Evolutionary conservation across 2,113 vertebrate genomes (phyloP), one percentile per base, ranked within the genome.

Genomic region (Tachysurus vachellii): DNA sequence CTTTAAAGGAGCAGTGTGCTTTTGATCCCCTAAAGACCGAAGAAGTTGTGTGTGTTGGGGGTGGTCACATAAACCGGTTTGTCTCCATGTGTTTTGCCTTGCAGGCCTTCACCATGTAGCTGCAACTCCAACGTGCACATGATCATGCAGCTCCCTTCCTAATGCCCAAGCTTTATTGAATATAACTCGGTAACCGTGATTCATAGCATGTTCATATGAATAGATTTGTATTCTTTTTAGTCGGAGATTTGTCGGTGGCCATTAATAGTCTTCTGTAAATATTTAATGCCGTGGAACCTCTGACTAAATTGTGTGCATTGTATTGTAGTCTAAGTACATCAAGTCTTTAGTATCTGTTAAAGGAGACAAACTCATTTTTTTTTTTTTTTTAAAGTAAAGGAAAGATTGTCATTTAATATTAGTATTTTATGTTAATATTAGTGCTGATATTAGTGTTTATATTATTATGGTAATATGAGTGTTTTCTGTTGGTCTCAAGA

Each of bases 21-120:
- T 19, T 36, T 61, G n/a, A 12, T 21, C n/a, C 16, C 19, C 28
- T 61, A 21, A 11, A 42, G 19, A 21, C 23, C 53, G 0, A 36
- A 59, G 79, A 56, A 21, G 23, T 28, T 81, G 54, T 26, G 53
- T 73, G 19, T 23, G 70, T 73, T 13, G 21, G 11, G 3, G 47
- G 47, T 47, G 44, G 21, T 28, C 75, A 47, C 36, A 62, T n/a
- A 82, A 82, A 82, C 80, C 80, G 59, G 80, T 82, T 82, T 61
- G 42, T 82, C 80, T 82, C 56, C 10, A 64, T 62, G 80, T 82
- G 80, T 82, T 82, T 64, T 82, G 42, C 59, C 57, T 82, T 47
- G 80, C 80, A 82, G 80, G 57, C 59, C 31, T 82, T 47, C 80
- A 64, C 36, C 21, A 53, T 16, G 47, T n/a, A 76, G 21, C 47